phyloP scores from a whole-genome alignment of 2,888 invertebrate genomes.

The Lycaena phlaeas region DNA sequence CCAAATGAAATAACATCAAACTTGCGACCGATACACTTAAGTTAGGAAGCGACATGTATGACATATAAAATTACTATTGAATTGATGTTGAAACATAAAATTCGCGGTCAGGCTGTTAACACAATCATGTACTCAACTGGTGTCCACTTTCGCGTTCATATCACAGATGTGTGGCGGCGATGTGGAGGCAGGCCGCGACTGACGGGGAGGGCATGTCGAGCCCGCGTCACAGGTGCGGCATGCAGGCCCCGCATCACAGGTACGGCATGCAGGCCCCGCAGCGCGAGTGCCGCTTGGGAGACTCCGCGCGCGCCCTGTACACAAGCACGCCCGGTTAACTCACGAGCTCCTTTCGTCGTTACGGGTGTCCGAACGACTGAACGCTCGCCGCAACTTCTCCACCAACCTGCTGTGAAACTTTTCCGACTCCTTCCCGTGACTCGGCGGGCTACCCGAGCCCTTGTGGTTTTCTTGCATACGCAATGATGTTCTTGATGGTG shows the following conservation, averaged over 20 bases:
- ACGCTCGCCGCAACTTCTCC: conserved; percentile 82
- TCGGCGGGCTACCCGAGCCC: conserved; percentile 77
- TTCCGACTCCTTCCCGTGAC: conserved; percentile 73
- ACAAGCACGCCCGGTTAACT: conserved; percentile 62
- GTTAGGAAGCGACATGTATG: conserved; percentile 33
- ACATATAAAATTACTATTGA: conserved; percentile 31
- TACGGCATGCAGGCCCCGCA: conserved; percentile 64
- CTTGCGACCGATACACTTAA: conserved; percentile 38
- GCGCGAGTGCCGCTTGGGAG: conserved; percentile 55
- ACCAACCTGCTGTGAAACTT: conserved; percentile 87
- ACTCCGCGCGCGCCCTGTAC: conserved; percentile 64
- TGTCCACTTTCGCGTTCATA: conserved; percentile 46
- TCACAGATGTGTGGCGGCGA: conserved; percentile 51
- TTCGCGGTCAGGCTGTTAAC: conserved; percentile 37
- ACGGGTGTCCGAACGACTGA: conserved; percentile 72
- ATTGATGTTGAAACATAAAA: conserved; percentile 24
- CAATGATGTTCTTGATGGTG: conserved; percentile 74
- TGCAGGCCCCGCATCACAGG: conserved; percentile 60
- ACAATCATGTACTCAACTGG: conserved; percentile 54
- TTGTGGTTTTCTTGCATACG: conserved; percentile 75
- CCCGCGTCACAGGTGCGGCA: conserved; percentile 59
- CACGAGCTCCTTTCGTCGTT: conserved; percentile 68
- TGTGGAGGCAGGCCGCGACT: conserved; percentile 23
- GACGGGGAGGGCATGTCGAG: too few species aligned
- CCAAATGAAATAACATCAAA: conserved; percentile 36